Conservation (phyloP, 2,888 invertebrate genomes). For the Sphaerophoria taeniata region DNA sequence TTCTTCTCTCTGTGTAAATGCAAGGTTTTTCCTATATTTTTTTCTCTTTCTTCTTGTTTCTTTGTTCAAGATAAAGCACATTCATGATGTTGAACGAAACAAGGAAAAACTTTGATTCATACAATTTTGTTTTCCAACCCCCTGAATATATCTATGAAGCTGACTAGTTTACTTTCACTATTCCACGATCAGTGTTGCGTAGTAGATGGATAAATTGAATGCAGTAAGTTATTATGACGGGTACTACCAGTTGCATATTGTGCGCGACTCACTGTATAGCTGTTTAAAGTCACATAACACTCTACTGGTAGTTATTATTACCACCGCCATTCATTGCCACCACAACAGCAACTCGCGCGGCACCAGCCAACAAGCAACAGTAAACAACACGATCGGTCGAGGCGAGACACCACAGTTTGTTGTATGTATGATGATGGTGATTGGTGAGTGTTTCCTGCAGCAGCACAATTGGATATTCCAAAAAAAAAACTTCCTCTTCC, state of each 20-base stretch:
- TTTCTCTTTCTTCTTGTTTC: neutral
- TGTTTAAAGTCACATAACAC: conserved; percentile 57
- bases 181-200: conserved; percentile 69
- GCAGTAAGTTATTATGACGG: conserved; percentile 10
- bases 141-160: conserved; percentile 11
- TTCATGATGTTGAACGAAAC: conserved; percentile 25
- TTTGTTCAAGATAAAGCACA: conserved; percentile 4
- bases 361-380: too few relatives aligned
- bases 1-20: neutral
- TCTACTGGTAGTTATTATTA: conserved; percentile 12
- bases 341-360: neutral
- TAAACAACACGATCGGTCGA: too few relatives aligned
- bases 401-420: conserved; percentile 8
- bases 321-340: conserved; percentile 6
- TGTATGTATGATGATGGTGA: conserved; percentile 17
- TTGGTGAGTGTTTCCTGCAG: conserved; percentile 60
- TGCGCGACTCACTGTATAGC: conserved; percentile 52
- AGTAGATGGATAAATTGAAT: neutral
- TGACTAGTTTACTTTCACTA: conserved; percentile 65
- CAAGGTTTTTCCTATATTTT: neutral
- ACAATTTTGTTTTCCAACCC: conserved; percentile 19
- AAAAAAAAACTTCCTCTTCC: conserved; percentile 64
- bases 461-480: conserved; percentile 57
- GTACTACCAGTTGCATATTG: conserved; percentile 63
- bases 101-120: conserved; percentile 54